Base-by-base conservation (phyloP, 2,888 invertebrate species). In the Neria commutata region DNA sequence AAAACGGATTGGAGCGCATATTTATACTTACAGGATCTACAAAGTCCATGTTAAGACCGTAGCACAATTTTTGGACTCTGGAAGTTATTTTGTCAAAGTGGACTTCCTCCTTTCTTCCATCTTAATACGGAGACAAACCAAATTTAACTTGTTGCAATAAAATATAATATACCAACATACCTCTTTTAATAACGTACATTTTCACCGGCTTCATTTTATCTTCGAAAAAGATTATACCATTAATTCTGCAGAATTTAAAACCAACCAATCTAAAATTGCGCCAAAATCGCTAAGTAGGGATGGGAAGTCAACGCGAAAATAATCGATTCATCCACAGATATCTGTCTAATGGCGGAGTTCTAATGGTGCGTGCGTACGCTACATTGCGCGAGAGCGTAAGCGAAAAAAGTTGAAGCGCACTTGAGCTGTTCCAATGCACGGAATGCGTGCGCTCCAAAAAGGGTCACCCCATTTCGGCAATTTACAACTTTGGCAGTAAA, bases 61-160 rank as follows among this genome's bases (percentile, higher is more conserved):
- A 97, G 77, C 98, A 97, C 57, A 98, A 85, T 78, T 98, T 98
- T 73, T 92, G 89, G 50, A 99, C 94, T 73, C 98, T 86, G 1
- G 95, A 95, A 1, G 98, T 98, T 62, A 99, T 99, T 86, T 99
- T 99, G 82, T 99, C 98, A 78, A 98, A 92, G 82, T 95, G 94
- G 1, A 98, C 92, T 69, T 90, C 90, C 80, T 99, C 98, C 76
- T 90, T 88, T 54, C 94, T 86, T 0, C 97, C 96, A 86, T 91
- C 95, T 94, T 71, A 16, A 77, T 75, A 50, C 48, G 1, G 48
- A 10, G 10, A 40, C 3, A 45, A 46, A 37, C 24, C 17, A 56
- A n/a, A 24, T 58, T 48, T 19, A 19, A 10, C 40, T 42, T 23
- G 11, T 17, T 24, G 17, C 10, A 24, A 33, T 40, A 33, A 14